Base-by-base conservation (phyloP, 2,797 vertebrate genomes). In the Coccyzus lansbergi region DNA sequence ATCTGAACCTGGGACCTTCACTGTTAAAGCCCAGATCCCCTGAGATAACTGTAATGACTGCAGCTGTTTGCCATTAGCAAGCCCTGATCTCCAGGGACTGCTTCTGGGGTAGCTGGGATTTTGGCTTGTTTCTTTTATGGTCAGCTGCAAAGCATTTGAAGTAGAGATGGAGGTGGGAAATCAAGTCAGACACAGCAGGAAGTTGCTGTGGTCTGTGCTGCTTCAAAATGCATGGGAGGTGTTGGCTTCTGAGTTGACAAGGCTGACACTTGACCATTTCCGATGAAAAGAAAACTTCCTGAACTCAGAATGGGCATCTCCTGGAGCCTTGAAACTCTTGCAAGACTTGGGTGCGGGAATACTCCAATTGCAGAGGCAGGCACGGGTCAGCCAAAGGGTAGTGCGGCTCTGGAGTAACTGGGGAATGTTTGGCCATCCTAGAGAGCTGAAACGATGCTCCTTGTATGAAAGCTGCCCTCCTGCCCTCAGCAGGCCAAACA, bases 41-140 rank as follows among this genome's bases (percentile, higher is more conserved):
- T 0, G 12, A 86, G 95, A 81, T 6, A 65, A 48, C 24, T 59
- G 38, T 74, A 93, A 67, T 52, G 63, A n/a, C 55, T 91, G 83
- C 89, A 92, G 95, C 86, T 95, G 91, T 88, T 93, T 91, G 75
- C 86, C 81, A 93, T 94, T 81, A 92, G n/a, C 78, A 72, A 94
- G 79, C 60, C 40, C 21, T 28, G 38, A 25, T 91, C 88, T 76
- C 87, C 3, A 0, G 69, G 24, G 80, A 69, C 44, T 67, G 83
- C 80, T 95, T 63, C 90, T 94, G 38, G 83, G 48, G 59, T 69
- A 92, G 91, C 83, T 93, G 88, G 44, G 69, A 59, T 88, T 83
- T 76, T 78, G 69, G 46, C 31, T 91, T 64, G 8, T 34, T 94
- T 67, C 72, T 82, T 93, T 83, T 56, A 63, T 69, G 88, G 72